These are phyloP conservation scores for Lamprotornis superbus DNA, from an alignment of 2,113 vertebrate species.

Conservation along the genomic window DNA sequence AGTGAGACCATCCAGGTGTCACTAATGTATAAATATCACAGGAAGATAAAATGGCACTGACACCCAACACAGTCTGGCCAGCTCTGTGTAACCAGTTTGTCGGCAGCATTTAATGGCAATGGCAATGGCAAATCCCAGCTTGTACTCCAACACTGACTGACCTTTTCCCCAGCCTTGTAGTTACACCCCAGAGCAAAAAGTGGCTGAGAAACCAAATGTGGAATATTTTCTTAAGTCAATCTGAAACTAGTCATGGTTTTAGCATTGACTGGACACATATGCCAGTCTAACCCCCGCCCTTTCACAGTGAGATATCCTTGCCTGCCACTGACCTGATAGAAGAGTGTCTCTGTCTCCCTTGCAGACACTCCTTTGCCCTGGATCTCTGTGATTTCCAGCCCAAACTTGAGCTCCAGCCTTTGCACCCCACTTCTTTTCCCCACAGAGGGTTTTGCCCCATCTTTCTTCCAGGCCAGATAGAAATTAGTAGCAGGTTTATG, in stretches of 20 bases:
- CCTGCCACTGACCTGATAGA: neutral
- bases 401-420: neutral
- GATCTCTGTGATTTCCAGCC: neutral
- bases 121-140: neutral
- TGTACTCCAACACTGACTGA: neutral
- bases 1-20: neutral
- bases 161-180: neutral
- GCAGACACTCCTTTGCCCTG: neutral
- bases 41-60: neutral
- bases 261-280: neutral
- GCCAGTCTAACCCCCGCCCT: neutral
- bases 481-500: neutral
- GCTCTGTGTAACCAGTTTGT: neutral
- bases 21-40: fast-evolving
- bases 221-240: neutral
- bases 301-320: neutral
- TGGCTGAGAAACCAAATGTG: neutral
- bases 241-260: neutral
- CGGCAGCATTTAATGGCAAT: neutral
- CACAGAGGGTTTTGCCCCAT: neutral
- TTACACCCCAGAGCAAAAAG: neutral
- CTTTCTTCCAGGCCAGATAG: neutral
- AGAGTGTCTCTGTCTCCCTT: neutral
- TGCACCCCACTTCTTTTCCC: neutral
- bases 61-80: neutral